Conservation (phyloP, 2,113 vertebrate genomes). For the Cyanoderma ruficeps region DNA sequence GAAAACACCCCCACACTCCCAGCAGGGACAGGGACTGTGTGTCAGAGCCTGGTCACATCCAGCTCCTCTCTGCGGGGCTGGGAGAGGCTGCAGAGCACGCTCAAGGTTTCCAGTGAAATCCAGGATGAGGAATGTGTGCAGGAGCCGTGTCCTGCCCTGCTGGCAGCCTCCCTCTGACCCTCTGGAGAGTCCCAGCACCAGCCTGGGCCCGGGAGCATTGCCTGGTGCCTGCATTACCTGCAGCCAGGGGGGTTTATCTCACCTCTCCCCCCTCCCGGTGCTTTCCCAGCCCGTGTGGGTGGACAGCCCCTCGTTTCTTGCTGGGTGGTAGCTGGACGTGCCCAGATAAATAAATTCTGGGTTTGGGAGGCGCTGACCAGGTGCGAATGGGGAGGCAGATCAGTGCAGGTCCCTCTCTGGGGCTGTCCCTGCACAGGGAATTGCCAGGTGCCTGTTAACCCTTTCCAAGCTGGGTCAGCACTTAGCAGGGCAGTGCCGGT, state of each 20-base stretch:
- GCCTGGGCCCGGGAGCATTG: fast-evolving
- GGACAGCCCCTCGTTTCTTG: not conserved
- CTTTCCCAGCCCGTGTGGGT: not conserved
- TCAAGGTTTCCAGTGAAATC: not conserved
- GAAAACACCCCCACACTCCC: not conserved
- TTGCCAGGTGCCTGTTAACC: not conserved
- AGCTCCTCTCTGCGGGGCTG: not conserved
- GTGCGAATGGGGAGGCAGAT: fast-evolving
- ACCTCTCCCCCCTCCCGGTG: not conserved
- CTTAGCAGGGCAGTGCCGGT: too few relatives aligned
- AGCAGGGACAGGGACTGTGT: not conserved
- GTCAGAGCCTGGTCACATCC: not conserved
- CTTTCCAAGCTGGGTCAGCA: not conserved
- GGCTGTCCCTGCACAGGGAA: not conserved
- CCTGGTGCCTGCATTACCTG: not conserved
- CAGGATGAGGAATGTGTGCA: not conserved
- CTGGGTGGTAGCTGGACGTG: fast-evolving
- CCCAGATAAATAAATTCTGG: not conserved
- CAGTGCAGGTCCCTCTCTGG: not conserved
- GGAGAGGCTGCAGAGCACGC: not conserved
- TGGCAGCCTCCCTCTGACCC: not conserved
- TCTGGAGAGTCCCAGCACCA: not conserved
- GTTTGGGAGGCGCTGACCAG: not conserved
- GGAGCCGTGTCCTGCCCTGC: not conserved
- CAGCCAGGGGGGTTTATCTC: fast-evolving